Base-by-base conservation (phyloP, 2,113 vertebrate genomes). In the Strix aluco region DNA sequence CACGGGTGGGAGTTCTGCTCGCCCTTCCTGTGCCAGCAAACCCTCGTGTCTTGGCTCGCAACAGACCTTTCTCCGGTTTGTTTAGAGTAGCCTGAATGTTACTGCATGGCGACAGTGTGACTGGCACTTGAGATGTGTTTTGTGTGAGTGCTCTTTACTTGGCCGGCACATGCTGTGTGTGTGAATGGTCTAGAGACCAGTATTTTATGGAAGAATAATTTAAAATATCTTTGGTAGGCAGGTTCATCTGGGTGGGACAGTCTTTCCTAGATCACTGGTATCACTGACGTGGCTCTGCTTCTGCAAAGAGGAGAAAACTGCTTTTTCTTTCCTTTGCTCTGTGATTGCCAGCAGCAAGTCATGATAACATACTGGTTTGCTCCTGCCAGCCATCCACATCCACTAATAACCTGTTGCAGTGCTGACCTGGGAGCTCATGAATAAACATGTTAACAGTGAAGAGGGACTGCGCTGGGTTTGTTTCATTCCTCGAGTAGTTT, bases 31-130 rank as follows among this genome's bases (percentile, higher is more conserved):
- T 0, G 1, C 51, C 59, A 12, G 22, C 22, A 9, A 1, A 5
- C 3, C 40, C 67, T 21, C 0, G 0, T 0, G 4, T 8, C 1
- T 0, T 7, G 40, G n/a, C 58, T 55, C 57, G 66, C 0, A 1
- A 5, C 23, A 34, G 65, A 6, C 34, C 38, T 9, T 2, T 9
- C 9, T 38, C 42, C 0, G 0, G 3, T 2, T 29, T 73, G 27
- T 5, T 13, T n/a, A 4, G 30, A 27, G 71, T 5, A 30, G 49
- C 72, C 29, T 5, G 38, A 3, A 2, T 1, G 0, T 9, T 10
- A 5, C 88, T 34, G 46, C 1, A 38, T 6, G 52, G 40, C 49
- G 67, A 5, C 46, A 42, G 55, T 2, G 0, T 0, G 18, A 6
- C n/a, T 29, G 42, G n/a, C 25, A 14, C 52, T 67, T 44, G 1